phyloP scores from a whole-genome alignment of 2,888 invertebrate genomes.

The Leuctra nigra region DNA sequence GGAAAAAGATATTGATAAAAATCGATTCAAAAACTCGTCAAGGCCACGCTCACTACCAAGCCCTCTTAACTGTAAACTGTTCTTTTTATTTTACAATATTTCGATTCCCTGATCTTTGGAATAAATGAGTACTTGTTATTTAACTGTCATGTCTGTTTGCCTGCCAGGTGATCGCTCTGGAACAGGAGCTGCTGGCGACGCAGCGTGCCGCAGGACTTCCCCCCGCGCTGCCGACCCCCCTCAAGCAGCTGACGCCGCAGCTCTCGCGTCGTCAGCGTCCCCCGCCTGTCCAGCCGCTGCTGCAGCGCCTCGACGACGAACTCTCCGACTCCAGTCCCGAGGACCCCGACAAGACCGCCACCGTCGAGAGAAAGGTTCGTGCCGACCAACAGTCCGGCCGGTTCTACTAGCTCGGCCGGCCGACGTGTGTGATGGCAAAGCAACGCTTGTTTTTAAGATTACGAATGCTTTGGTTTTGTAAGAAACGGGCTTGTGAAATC shows the following conservation, averaged over 20 bases:
- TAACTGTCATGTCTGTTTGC: too few relatives aligned
- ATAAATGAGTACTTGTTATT: too few relatives aligned
- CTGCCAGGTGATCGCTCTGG: conserved; percentile 65
- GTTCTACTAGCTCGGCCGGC: neutral
- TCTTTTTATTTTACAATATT: too few relatives aligned
- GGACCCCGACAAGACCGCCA: conserved; percentile 63
- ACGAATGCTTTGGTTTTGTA: too few relatives aligned
- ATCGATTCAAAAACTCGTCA: too few relatives aligned
- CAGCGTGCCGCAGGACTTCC: conserved; percentile 85
- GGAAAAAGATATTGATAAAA: too few relatives aligned
- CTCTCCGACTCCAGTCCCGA: conserved; percentile 80
- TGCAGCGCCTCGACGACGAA: conserved; percentile 64
- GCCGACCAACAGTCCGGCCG: neutral
- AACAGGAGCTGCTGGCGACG: conserved; percentile 77
- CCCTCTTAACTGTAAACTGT: too few relatives aligned
- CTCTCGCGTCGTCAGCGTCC: conserved; percentile 48
- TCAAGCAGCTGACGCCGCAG: conserved; percentile 69
- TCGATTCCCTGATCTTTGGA: too few relatives aligned
- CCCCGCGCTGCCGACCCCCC: conserved; percentile 66
- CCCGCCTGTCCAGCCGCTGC: conserved; percentile 59
- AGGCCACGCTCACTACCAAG: too few relatives aligned
- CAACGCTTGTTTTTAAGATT: too few relatives aligned
- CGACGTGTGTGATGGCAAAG: too few relatives aligned
- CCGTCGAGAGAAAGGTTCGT: conserved; percentile 57
- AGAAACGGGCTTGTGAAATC: neutral